Evolutionary conservation across 1,140 invertebrate species (phyloP).

Genomic region (Tetragonula clypearis): DNA sequence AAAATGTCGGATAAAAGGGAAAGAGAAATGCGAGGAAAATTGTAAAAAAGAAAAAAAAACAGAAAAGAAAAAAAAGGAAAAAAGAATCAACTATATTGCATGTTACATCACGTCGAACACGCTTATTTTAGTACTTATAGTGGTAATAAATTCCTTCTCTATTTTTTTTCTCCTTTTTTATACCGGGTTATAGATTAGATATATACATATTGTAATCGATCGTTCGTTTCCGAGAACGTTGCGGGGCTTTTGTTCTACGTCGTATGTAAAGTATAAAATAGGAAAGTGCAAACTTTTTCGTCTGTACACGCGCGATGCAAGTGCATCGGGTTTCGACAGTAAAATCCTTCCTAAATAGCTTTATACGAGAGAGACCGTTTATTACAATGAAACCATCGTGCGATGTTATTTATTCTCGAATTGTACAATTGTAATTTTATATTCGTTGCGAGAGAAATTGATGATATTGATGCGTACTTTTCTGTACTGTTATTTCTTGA

Average conservation of each 20-base stretch:
- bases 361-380: conserved; percentile 25
- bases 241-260: not conserved
- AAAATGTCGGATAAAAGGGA: not conserved
- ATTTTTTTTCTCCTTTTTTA: conserved; percentile 31
- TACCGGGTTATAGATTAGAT: conserved; percentile 12
- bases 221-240: not conserved
- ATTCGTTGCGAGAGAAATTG: conserved; percentile 4
- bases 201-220: not conserved
- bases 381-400: conserved; percentile 3
- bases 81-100: not conserved
- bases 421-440: conserved; percentile 51
- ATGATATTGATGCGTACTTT: conserved; percentile 18
- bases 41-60: not conserved
- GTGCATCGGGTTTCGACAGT: not conserved
- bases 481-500: conserved; percentile 41
- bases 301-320: not conserved
- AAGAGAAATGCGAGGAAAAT: no score
- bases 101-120: conserved; percentile 10
- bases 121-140: conserved; percentile 39
- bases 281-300: not conserved
- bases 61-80: not conserved
- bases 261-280: not conserved
- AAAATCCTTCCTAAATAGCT: conserved; percentile 46
- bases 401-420: conserved; percentile 62
- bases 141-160: not conserved